phyloP scores from a whole-genome alignment of 2,797 vertebrate genomes.

The Varecia variegata region DNA sequence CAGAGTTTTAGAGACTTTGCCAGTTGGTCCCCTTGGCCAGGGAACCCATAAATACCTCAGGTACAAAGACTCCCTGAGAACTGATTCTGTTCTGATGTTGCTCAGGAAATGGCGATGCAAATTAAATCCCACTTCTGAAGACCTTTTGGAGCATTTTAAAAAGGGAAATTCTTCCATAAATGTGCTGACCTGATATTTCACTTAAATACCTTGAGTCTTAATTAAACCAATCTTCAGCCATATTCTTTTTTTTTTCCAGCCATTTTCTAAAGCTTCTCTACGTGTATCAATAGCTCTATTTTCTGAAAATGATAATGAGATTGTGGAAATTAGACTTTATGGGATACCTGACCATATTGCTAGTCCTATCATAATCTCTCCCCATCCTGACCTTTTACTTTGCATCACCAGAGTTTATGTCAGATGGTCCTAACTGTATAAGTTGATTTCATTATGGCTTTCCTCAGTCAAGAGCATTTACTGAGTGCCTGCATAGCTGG shows the following conservation, averaged over 20 bases:
- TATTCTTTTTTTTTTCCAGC: slow-evolving; percentile 49
- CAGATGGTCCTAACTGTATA: neutral
- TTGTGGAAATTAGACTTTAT: slow-evolving; percentile 44
- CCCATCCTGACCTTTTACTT: neutral
- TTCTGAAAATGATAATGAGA: slow-evolving; percentile 55
- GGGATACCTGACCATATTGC: neutral
- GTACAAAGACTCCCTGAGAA: slow-evolving; percentile 15
- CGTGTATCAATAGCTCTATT: slow-evolving; percentile 22
- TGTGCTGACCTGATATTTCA: slow-evolving; percentile 60
- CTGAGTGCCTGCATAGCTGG: neutral
- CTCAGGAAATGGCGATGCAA: slow-evolving; percentile 50
- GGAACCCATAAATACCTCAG: slow-evolving; percentile 1
- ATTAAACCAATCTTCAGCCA: slow-evolving; percentile 59
- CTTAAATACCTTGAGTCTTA: slow-evolving; percentile 67
- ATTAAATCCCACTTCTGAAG: slow-evolving; percentile 50
- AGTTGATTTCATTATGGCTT: neutral
- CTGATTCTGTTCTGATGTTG: slow-evolving; percentile 10
- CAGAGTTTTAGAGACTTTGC: slow-evolving; percentile 18
- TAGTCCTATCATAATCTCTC: neutral
- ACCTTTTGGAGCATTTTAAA: slow-evolving; percentile 51
- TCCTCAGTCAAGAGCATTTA: neutral
- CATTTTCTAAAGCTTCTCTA: slow-evolving; percentile 65
- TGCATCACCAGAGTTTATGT: neutral
- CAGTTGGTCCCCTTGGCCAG: neutral
- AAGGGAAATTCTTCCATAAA: slow-evolving; percentile 50